Conservation (phyloP, 2,888 invertebrate genomes). For the Trimorus sp. region DNA sequence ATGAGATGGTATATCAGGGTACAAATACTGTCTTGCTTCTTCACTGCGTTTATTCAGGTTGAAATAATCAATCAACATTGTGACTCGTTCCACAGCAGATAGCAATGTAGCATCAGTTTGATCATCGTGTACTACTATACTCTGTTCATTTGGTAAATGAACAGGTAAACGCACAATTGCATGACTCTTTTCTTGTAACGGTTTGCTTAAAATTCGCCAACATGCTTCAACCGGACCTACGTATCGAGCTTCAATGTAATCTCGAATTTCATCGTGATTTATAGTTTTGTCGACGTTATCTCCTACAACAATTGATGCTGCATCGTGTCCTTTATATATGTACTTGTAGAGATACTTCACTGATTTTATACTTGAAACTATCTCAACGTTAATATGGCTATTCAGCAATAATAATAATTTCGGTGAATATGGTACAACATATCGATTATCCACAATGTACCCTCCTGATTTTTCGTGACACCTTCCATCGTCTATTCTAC, state of each 20-base stretch:
- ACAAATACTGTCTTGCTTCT: not conserved
- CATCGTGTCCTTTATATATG: no score
- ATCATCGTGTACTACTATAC: not conserved
- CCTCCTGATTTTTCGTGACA: not conserved
- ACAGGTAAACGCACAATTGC: conserved; percentile 2
- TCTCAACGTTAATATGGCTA: conserved; percentile 72
- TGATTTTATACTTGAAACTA: no score
- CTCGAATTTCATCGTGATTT: conserved; percentile 63
- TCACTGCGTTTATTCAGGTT: no score
- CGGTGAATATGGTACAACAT: not conserved
- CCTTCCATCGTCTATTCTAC: not conserved
- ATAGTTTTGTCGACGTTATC: not conserved
- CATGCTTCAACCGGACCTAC: conserved; percentile 48
- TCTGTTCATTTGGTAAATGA: no score
- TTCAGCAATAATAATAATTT: not conserved
- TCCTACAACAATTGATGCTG: not conserved
- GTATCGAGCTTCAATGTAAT: conserved; percentile 65
- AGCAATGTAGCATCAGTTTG: not conserved
- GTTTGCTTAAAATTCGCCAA: not conserved
- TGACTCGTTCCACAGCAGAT: not conserved
- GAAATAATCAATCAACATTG: no score
- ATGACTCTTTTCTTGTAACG: not conserved
- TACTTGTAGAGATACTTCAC: no score
- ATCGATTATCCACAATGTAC: not conserved
- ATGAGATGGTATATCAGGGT: not conserved